Percentiles rank a stretch among this genome's conserved stretches.
These are phyloP conservation scores for Semaprochilodus insignis DNA, from an alignment of 2,797 vertebrate genomes.

Conservation along the genomic window DNA sequence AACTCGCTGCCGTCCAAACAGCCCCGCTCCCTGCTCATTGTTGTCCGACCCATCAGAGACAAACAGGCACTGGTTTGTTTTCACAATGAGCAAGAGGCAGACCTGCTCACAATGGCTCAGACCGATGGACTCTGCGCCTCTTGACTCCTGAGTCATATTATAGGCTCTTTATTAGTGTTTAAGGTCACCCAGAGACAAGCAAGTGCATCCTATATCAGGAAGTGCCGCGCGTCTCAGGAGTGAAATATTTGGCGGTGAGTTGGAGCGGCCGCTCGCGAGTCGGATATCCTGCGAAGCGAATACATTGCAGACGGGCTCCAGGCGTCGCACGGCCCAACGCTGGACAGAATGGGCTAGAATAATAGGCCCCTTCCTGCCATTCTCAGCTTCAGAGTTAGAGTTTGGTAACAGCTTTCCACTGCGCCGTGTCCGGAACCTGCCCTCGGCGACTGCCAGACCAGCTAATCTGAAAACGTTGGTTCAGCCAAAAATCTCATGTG, in stretches of 20 bases:
- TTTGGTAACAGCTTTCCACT: slow-evolving; percentile 76
- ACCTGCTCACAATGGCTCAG: slow-evolving; percentile 52
- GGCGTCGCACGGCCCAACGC: slow-evolving; percentile 77
- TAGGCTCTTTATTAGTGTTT: slow-evolving; percentile 87
- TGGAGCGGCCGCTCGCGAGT: slow-evolving; percentile 74
- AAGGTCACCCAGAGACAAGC: slow-evolving; percentile 88
- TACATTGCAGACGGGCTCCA: slow-evolving; percentile 81
- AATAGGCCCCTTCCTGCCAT: slow-evolving; percentile 88
- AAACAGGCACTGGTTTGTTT: slow-evolving; percentile 60
- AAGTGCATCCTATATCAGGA: slow-evolving; percentile 94
- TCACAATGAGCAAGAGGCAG: slow-evolving; percentile 49
- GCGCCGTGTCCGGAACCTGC: slow-evolving; percentile 58
- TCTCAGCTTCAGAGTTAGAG: slow-evolving; percentile 78
- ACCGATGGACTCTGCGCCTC: slow-evolving; percentile 51
- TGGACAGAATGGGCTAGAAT: slow-evolving; percentile 82
- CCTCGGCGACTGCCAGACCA: slow-evolving; percentile 16
- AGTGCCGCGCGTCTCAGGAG: slow-evolving; percentile 81
- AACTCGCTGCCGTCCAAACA: slow-evolving; percentile 49
- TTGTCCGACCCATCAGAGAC: slow-evolving; percentile 53
- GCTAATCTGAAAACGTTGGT: slow-evolving; percentile 15
- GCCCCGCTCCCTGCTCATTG: slow-evolving; percentile 54
- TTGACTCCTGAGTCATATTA: slow-evolving; percentile 81
- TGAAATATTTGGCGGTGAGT: slow-evolving; percentile 84
- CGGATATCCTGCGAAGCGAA: slow-evolving; percentile 87
- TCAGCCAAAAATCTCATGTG: background rate